Evolutionary conservation across 2,113 vertebrate genomes (phyloP), one percentile per base, ranked within the genome.

Genomic region (Gnathonemus longibarbis): DNA sequence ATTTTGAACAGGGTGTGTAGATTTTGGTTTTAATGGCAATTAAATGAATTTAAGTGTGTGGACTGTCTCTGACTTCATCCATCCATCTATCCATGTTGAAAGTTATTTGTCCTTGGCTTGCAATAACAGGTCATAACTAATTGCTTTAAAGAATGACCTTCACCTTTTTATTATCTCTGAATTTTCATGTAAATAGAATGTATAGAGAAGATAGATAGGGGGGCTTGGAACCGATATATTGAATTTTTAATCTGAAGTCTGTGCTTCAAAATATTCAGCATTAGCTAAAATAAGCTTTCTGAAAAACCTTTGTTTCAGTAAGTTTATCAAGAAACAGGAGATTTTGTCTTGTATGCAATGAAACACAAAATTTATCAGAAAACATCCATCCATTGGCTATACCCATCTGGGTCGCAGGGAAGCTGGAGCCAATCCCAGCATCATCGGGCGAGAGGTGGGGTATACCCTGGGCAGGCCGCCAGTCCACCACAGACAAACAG

Each of bases 1-100:
- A 77, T 39, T 66, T 66, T 70, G 62, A 70, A 80, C 74, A 80
- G 74, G 74, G 74, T 80, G 74, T 39, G 39, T 80, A 80, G 74
- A 80, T 80, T 80, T 80, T 35, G 74, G 35, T 8, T 31, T 70
- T 31, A 70, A 70, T 70, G 62, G 62, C n/a, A 70, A 70, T 31
- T 70, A 70, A 70, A 70, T 70, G 10, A 70, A 31, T 70, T 70
- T 39, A 80, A 80, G 35, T 80, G 19, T 42, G 15, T 80, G n/a
- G n/a, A 66, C 62, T 27, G 10, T 70, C 35, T 80, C 74, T 21
- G 5, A 42, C 35, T 77, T 15, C 35, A 80, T 80, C 74, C 35
- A 80, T 42, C 35, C 35, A 42, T 80, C 35, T 80, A 39, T 80
- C 74, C 35, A 80, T 80, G 74, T 8, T 77, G 74, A 80, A 80